Evolutionary conservation across 2,888 invertebrate species (phyloP).

Genomic region (Harpagoxenus sublaevis): DNA sequence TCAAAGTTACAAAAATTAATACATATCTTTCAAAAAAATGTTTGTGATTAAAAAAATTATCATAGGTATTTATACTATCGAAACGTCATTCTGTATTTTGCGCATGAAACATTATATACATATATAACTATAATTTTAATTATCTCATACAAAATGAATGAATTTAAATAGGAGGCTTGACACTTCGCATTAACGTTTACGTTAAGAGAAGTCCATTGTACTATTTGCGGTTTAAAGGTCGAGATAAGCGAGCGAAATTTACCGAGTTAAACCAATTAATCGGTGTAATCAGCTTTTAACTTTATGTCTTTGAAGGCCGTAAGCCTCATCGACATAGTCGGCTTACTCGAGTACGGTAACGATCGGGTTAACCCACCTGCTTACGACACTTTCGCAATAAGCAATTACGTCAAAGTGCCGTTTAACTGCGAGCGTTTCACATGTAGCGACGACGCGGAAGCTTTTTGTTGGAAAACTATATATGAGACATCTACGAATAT

Average conservation of each 20-base stretch:
- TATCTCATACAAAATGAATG: not conserved
- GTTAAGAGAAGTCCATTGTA: not conserved
- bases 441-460: slow-evolving; percentile 2
- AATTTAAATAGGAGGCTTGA: not conserved
- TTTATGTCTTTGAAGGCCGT: slow-evolving; percentile 46
- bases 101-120: not conserved
- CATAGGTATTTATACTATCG: not conserved
- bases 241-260: slow-evolving; percentile 26
- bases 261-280: slow-evolving; percentile 50
- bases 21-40: not conserved
- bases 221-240: not conserved
- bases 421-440: slow-evolving; percentile 53
- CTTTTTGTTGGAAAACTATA: slow-evolving; percentile 33
- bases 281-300: slow-evolving; percentile 16
- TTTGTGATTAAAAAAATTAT: not conserved
- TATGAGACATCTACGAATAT: slow-evolving; percentile 4
- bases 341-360: slow-evolving; percentile 56
- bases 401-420: slow-evolving; percentile 65
- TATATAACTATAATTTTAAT: not conserved
- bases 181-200: not conserved
- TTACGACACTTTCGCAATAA: slow-evolving; percentile 68
- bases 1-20: not conserved
- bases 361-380: slow-evolving; percentile 60
- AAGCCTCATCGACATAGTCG: slow-evolving; percentile 52
- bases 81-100: not conserved